phyloP scores from a whole-genome alignment of 1,140 invertebrate species.

The Bactericera cockerelli region DNA sequence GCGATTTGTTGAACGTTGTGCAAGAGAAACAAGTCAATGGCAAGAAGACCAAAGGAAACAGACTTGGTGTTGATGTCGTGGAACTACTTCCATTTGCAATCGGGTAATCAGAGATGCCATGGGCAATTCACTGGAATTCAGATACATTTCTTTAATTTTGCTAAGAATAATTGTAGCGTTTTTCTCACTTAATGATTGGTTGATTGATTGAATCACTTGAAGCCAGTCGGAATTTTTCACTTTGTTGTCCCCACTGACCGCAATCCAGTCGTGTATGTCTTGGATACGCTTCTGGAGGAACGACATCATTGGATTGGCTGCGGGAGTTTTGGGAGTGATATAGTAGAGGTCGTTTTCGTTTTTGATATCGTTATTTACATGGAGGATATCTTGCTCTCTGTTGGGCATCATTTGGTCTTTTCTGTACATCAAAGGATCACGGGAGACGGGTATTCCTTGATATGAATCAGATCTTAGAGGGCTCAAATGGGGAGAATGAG shows the following conservation, averaged over 20 bases:
- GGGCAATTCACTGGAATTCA: slow-evolving; percentile 25
- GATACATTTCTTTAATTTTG: slow-evolving; percentile 34
- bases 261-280: slow-evolving; percentile 35
- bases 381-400: background rate
- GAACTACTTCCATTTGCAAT: slow-evolving; percentile 24
- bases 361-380: background rate
- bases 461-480: slow-evolving; percentile 27
- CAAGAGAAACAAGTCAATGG: slow-evolving; percentile 38
- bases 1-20: slow-evolving; percentile 41
- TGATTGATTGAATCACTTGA: slow-evolving; percentile 26
- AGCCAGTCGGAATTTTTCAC: slow-evolving; percentile 21
- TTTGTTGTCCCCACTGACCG: slow-evolving; percentile 23
- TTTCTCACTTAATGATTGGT: slow-evolving; percentile 32
- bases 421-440: slow-evolving; percentile 29
- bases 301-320: slow-evolving; percentile 16
- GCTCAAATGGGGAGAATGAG: background rate
- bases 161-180: slow-evolving; percentile 31
- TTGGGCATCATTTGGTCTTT: slow-evolving; percentile 26
- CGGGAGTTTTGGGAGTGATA: background rate
- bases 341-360: slow-evolving; percentile 2
- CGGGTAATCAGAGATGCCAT: slow-evolving; percentile 28
- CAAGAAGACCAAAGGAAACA: slow-evolving; percentile 39
- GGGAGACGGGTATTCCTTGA: slow-evolving; percentile 30
- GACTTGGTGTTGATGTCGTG: slow-evolving; percentile 25
- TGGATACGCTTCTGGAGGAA: slow-evolving; percentile 30